A percentile compares a stretch with the other conserved stretches of the same genome.
phyloP scores from a whole-genome alignment of 2,797 vertebrate species.

The Megaceryle alcyon region DNA sequence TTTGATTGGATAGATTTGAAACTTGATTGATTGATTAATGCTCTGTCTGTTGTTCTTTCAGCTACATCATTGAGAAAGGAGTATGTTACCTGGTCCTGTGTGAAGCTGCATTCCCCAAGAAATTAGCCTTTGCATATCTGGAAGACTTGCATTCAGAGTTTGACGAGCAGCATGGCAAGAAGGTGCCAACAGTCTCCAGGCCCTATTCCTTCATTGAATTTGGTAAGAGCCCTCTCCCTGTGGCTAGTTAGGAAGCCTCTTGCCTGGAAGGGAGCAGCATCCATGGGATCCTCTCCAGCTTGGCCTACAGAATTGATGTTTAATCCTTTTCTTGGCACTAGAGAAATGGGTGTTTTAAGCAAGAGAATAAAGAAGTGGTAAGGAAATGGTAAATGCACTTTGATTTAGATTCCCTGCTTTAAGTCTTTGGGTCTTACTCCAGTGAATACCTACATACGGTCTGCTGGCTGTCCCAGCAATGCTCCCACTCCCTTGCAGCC shows the following conservation, averaged over 20 bases:
- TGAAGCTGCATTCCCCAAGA: constrained; percentile 96
- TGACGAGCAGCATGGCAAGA: constrained; percentile 97
- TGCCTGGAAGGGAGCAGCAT: neutral
- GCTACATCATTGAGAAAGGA: constrained; percentile 95
- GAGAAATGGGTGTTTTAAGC: neutral
- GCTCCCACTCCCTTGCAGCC: neutral
- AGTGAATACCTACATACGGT: neutral
- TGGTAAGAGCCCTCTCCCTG: constrained; percentile 80
- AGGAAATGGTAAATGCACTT: neutral
- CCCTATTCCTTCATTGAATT: constrained; percentile 99
- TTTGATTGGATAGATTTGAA: neutral
- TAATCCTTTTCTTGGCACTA: neutral
- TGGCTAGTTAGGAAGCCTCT: neutral
- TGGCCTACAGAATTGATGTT: neutral
- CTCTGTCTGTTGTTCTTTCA: constrained; percentile 60
- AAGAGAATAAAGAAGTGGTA: neutral
- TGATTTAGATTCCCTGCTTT: neutral
- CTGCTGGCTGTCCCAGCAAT: neutral
- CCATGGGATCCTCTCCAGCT: neutral
- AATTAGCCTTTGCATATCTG: constrained; percentile 94
- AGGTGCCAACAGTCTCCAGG: constrained; percentile 92
- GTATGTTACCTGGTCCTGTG: constrained; percentile 96
- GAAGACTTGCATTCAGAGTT: constrained; percentile 97
- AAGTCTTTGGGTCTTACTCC: neutral
- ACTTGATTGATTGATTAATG: neutral